Percentiles rank a stretch among this genome's conserved stretches.
Evolutionary conservation across 2,888 invertebrate species (phyloP).

Genomic region (Hedya salicella): DNA sequence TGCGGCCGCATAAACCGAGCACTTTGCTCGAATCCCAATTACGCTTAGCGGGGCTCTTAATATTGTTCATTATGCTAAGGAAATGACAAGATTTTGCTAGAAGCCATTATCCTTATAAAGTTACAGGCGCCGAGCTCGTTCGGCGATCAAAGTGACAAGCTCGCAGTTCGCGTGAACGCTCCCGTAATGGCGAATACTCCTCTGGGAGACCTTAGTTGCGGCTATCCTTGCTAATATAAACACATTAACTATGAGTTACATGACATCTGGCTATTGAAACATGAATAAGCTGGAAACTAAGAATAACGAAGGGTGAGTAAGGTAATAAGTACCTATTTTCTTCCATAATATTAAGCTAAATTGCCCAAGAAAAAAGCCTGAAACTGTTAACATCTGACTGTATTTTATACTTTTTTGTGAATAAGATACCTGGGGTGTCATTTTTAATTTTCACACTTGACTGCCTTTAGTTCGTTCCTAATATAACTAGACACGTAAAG

Average conservation of each 20-base stretch:
- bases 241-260: not conserved
- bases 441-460: no score
- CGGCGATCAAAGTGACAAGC: slow-evolving; percentile 49
- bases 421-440: no score
- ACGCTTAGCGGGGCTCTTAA: slow-evolving; percentile 77
- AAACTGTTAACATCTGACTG: no score
- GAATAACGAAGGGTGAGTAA: not conserved
- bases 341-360: no score
- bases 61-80: slow-evolving; percentile 80
- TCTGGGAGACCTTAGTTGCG: not conserved
- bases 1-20: slow-evolving; percentile 77
- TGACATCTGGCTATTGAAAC: not conserved
- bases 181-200: slow-evolving; percentile 53
- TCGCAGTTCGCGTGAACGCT: slow-evolving; percentile 49
- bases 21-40: slow-evolving; percentile 76
- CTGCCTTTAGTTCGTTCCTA: no score
- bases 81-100: slow-evolving; percentile 77
- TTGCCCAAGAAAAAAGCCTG: no score
- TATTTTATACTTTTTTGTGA: no score
- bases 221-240: not conserved
- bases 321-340: no score
- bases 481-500: no score
- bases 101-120: slow-evolving; percentile 71
- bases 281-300: not conserved
- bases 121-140: slow-evolving; percentile 47